phyloP scores from a whole-genome alignment of 2,113 vertebrate species.

The Callaeas wilsoni region DNA sequence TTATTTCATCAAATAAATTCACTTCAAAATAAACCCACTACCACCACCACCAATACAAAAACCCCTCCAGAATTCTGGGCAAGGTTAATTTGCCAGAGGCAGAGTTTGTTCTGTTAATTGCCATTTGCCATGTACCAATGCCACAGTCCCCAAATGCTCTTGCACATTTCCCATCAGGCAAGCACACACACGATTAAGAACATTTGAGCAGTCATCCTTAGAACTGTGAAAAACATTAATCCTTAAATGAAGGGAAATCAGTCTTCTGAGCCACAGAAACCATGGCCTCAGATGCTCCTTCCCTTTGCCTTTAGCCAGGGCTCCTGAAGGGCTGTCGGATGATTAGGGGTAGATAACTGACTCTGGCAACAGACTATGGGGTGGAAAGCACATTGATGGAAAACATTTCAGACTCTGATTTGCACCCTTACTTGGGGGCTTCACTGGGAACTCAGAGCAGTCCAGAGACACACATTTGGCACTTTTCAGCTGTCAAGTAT shows the following conservation, averaged over 20 bases:
- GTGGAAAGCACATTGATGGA: not conserved
- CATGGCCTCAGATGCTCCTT: not conserved
- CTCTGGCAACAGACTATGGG: not conserved
- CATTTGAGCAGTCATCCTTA: constrained; percentile 30
- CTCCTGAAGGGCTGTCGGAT: not conserved
- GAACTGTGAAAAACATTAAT: constrained; percentile 33
- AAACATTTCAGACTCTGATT: not conserved
- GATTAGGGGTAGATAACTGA: not conserved
- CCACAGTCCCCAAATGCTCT: constrained; percentile 26
- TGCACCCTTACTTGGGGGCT: not conserved
- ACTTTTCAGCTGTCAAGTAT: not conserved
- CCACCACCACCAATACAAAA: not conserved
- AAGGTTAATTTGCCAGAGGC: constrained; percentile 16
- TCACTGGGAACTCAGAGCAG: not conserved
- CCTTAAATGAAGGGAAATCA: constrained; percentile 12
- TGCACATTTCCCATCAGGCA: constrained; percentile 11
- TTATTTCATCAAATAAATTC: not conserved
- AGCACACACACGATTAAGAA: not conserved
- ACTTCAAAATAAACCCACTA: not conserved
- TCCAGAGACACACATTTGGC: not conserved
- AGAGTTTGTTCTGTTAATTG: constrained; percentile 46
- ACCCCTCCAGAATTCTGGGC: not conserved
- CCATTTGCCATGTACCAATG: constrained; percentile 31
- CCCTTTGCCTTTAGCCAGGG: not conserved
- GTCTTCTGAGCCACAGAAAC: not conserved